phyloP scores from a whole-genome alignment of 2,888 invertebrate genomes.

The Leptothorax acervorum region DNA sequence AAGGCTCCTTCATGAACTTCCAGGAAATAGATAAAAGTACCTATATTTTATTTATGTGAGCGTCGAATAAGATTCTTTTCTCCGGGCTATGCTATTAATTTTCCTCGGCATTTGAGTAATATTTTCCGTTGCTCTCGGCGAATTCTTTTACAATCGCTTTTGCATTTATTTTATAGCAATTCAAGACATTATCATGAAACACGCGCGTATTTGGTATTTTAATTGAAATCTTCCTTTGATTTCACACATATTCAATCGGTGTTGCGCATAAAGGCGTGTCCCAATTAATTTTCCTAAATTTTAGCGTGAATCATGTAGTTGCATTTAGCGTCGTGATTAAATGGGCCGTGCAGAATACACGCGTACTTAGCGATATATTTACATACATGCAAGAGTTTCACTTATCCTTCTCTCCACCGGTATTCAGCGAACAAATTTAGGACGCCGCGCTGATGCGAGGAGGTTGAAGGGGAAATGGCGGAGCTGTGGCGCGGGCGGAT shows the following conservation, averaged over 20 bases:
- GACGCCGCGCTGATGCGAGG: constrained; percentile 31
- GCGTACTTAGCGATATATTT: constrained; percentile 46
- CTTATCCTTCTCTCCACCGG: constrained; percentile 23
- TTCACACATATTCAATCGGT: neutral
- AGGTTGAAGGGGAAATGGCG: constrained; percentile 5
- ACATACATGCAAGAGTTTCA: constrained; percentile 33
- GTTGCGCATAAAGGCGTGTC: neutral
- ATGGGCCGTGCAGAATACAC: constrained; percentile 3
- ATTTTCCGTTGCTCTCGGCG: neutral
- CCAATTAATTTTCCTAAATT: constrained; percentile 5
- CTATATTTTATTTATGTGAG: neutral
- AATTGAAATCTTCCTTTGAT: neutral
- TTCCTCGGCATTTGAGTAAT: neutral
- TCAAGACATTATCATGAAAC: neutral
- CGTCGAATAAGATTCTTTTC: neutral
- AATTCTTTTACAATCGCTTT: neutral
- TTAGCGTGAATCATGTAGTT: constrained; percentile 18
- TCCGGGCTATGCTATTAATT: neutral
- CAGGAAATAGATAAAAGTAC: neutral
- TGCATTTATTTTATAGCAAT: neutral
- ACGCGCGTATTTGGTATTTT: neutral
- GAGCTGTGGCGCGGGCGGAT: neutral
- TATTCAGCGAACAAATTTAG: constrained; percentile 44
- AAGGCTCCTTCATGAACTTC: neutral
- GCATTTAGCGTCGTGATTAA: constrained; percentile 36